Evolutionary conservation across 1,140 invertebrate genomes (phyloP).

Genomic region (Papilio aristodemus): DNA sequence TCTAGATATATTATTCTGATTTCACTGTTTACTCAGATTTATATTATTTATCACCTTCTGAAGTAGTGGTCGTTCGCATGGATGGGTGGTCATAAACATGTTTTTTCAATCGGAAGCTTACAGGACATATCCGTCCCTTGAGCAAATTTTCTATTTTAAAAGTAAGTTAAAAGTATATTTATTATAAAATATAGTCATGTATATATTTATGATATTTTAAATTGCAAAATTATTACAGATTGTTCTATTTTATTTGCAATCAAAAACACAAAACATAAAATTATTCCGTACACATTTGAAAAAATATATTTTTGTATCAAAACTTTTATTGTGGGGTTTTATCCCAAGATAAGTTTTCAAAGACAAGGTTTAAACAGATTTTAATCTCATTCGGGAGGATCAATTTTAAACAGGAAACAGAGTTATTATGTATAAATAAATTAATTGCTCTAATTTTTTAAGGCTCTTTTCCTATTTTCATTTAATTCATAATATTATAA

Average conservation of each 20-base stretch:
- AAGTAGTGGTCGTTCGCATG: not conserved
- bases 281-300: not conserved
- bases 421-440: not conserved
- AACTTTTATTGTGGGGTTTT: not conserved
- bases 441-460: not conserved
- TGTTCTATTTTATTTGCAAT: not conserved
- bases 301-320: not conserved
- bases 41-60: not conserved
- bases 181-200: not conserved
- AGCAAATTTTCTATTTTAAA: constrained; percentile 6
- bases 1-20: not conserved
- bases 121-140: constrained; percentile 7
- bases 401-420: not conserved
- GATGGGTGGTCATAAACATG: not conserved
- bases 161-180: not conserved
- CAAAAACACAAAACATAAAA: not conserved
- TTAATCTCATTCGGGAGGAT: not conserved
- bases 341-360: not conserved
- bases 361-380: not conserved
- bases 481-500: too few species aligned
- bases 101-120: not conserved
- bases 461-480: not conserved
- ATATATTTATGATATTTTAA: not conserved
- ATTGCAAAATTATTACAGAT: not conserved
- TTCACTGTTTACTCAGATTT: too few species aligned